These are phyloP conservation scores for Melanotaenia pygmaea DNA, from an alignment of 2,797 vertebrate species.

Conservation along the genomic window DNA sequence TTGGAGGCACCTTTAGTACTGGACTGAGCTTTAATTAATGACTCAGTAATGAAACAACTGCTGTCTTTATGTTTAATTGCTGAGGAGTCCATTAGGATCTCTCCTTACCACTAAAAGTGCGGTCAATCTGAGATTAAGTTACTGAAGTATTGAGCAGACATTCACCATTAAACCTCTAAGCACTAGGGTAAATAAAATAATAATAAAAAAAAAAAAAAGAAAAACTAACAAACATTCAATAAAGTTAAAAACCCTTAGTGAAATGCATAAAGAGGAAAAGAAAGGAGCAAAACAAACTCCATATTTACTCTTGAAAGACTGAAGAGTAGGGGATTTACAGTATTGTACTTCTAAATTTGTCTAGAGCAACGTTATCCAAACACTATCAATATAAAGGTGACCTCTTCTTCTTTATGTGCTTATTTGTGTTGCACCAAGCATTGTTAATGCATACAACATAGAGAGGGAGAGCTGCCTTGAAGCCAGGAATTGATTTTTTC, in stretches of 20 bases:
- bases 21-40: conserved; percentile 67
- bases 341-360: conserved; percentile 27
- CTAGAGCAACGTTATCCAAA: neutral
- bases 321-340: neutral
- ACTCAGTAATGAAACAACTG: conserved; percentile 63
- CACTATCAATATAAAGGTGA: neutral
- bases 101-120: conserved; percentile 14
- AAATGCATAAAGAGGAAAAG: conserved; percentile 45
- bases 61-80: conserved; percentile 70
- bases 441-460: conserved; percentile 7
- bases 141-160: conserved; percentile 53
- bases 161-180: conserved; percentile 52
- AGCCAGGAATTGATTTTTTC: conserved; percentile 37
- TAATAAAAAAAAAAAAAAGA: too few relatives aligned
- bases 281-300: conserved; percentile 30
- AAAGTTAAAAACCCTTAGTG: conserved; percentile 27
- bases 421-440: conserved; percentile 4
- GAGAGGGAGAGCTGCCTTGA: conserved; percentile 4
- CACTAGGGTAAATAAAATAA: conserved; percentile 28
- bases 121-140: conserved; percentile 53
- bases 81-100: conserved; percentile 57
- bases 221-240: conserved; percentile 23
- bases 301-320: conserved; percentile 28
- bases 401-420: conserved; percentile 7
- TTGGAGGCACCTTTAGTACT: conserved; percentile 45